phyloP scores from a whole-genome alignment of 2,797 vertebrate genomes.

The Acridotheres tristis region DNA sequence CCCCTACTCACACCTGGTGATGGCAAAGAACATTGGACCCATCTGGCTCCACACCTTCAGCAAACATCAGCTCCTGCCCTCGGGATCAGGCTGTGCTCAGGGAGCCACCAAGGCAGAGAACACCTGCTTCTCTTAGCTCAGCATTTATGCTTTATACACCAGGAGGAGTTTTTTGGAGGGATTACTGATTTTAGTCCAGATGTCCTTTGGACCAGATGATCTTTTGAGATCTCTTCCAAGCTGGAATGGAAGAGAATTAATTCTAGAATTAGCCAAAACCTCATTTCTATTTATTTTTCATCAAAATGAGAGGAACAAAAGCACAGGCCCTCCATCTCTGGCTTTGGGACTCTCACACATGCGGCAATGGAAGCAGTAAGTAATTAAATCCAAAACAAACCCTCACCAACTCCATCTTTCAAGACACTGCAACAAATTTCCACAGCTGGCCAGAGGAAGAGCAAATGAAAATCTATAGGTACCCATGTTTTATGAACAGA shows the following conservation, averaged over 20 bases:
- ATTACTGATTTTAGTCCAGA: not conserved
- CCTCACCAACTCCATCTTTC: not conserved
- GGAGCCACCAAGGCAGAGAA: not conserved
- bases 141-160: not conserved
- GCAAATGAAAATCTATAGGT: not conserved
- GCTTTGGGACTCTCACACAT: fast-evolving
- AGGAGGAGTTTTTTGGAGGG: fast-evolving
- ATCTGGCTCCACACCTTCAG: not conserved
- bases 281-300: not conserved
- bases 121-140: not conserved
- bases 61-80: not conserved
- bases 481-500: not conserved
- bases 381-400: not conserved
- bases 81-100: not conserved
- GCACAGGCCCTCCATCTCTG: fast-evolving
- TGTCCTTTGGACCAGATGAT: not conserved
- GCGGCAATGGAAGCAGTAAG: fast-evolving
- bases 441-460: not conserved
- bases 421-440: not conserved
- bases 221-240: not conserved
- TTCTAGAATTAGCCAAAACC: not conserved
- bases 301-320: not conserved
- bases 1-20: fast-evolving
- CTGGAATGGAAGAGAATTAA: not conserved
- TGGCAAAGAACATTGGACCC: not conserved